Conservation (phyloP, 1,140 invertebrate species). For the Aphaenogaster floridana region DNA sequence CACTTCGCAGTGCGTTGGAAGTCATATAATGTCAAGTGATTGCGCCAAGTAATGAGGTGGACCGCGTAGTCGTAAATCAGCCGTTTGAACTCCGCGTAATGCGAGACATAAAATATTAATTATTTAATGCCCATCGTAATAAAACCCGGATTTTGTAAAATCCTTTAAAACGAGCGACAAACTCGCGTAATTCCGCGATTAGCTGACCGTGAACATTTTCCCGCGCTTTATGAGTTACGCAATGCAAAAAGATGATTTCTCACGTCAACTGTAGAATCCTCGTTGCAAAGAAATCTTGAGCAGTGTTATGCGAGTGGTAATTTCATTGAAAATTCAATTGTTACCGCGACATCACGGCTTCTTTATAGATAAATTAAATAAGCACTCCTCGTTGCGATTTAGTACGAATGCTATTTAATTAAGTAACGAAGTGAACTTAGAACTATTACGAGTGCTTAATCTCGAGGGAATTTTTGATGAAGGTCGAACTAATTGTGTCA, state of each 20-base stretch:
- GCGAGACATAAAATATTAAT: conserved; percentile 35
- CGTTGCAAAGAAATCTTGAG: not conserved
- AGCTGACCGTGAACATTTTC: not conserved
- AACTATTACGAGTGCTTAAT: not conserved
- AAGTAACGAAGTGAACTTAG: not conserved
- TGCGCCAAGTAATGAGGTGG: conserved; percentile 57
- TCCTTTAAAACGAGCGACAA: not conserved
- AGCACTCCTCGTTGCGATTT: too few relatives aligned
- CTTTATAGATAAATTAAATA: not conserved
- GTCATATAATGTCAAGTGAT: conserved; percentile 41
- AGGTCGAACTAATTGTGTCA: not conserved
- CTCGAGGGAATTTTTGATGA: not conserved
- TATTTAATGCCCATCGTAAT: conserved; percentile 34
- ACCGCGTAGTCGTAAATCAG: conserved; percentile 65
- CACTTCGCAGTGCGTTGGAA: conserved; percentile 44
- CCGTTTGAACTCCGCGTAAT: conserved; percentile 42
- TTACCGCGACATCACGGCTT: not conserved
- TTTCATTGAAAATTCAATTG: conserved; percentile 25
- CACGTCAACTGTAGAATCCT: not conserved
- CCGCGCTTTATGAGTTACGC: not conserved
- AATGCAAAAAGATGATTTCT: not conserved
- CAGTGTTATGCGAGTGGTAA: not conserved
- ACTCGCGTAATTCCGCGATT: not conserved
- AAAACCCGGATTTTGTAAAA: conserved; percentile 19
- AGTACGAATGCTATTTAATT: not conserved